Evolutionary conservation across 2,888 invertebrate species (phyloP).

Genomic region (Zaprionus bogoriensis): DNA sequence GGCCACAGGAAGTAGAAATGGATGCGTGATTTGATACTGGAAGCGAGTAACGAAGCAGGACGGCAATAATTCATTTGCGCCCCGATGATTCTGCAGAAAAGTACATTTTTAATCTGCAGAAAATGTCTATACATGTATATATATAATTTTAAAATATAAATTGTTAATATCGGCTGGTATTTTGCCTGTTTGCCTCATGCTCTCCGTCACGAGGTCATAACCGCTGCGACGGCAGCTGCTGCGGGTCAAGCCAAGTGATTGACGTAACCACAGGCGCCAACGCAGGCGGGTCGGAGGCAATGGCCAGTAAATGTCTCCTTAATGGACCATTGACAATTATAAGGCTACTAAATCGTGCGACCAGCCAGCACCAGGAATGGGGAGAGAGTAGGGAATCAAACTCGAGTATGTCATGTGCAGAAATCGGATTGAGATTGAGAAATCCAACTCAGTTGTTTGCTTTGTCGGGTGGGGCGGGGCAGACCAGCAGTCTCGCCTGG

Average conservation of each 20-base stretch:
- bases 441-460: not conserved
- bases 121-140: not conserved
- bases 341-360: conserved; percentile 67
- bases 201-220: conserved; percentile 35
- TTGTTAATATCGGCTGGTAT: not conserved
- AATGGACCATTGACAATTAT: conserved; percentile 76
- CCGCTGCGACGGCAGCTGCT: conserved; percentile 2
- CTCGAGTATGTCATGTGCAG: conserved; percentile 42
- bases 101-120: not conserved
- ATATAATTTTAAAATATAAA: not conserved
- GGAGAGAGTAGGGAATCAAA: conserved; percentile 39
- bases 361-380: conserved; percentile 9
- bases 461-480: not conserved
- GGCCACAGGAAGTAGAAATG: conserved; percentile 38
- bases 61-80: not conserved
- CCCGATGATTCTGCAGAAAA: not conserved
- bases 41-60: conserved; percentile 10
- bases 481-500: not conserved
- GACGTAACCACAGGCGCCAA: conserved; percentile 54
- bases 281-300: conserved; percentile 7
- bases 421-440: conserved; percentile 8
- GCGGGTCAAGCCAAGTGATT: conserved; percentile 50
- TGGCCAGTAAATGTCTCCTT: conserved; percentile 37
- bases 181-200: conserved; percentile 7
- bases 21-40: conserved; percentile 24